Base-by-base conservation (phyloP, 2,888 invertebrate genomes). In the Euzetes globulus region DNA sequence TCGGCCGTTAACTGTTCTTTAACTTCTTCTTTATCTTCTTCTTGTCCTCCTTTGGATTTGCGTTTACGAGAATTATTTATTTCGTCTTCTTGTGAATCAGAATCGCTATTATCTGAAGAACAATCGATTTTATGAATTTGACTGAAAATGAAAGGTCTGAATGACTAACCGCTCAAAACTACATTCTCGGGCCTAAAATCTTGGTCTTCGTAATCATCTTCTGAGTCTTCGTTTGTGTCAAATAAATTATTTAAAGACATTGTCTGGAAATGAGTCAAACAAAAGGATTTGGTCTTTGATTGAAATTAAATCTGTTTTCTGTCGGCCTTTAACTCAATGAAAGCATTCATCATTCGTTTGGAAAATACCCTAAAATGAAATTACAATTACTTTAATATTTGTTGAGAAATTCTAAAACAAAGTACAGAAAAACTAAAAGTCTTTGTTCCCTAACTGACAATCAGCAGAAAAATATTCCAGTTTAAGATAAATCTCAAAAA, bases 1-100 rank as follows among this genome's bases (percentile, higher is more conserved):
- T 75, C 68, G 27, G 45, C 47, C 4, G 58, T 70, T 37, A 71
- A 55, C 68, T 37, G 52, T 50, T 27, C 47, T 33, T 63, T 29
- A 63, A 17, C 58, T 55, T 50, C 27, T 15, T n/a, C 17, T 22
- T 29, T 15, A 37, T 58, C 15, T 11, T 37, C 63, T 41, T 17
- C 72, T 50, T 47, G 19, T 22, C 19, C 52, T 17, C 63, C 58
- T n/a, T 55, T 76, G 5, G 37, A 27, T n/a, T 22, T 29, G 25
- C 50, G 47, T 5, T 71, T 76, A 22, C 47, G 19, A 22, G 11
- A 17, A 11, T n/a, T 29, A 37, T 50, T 7, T 5, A 47, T 52
- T 27, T 73, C 58, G n/a, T 74, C 55, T 55, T 58, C 72, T 25
- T 58, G 65, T 3, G 73, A 75, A 17, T 22, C 72, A 9, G 73